phyloP scores from a whole-genome alignment of 2,797 vertebrate species.

The Rhinoraja longicauda region DNA sequence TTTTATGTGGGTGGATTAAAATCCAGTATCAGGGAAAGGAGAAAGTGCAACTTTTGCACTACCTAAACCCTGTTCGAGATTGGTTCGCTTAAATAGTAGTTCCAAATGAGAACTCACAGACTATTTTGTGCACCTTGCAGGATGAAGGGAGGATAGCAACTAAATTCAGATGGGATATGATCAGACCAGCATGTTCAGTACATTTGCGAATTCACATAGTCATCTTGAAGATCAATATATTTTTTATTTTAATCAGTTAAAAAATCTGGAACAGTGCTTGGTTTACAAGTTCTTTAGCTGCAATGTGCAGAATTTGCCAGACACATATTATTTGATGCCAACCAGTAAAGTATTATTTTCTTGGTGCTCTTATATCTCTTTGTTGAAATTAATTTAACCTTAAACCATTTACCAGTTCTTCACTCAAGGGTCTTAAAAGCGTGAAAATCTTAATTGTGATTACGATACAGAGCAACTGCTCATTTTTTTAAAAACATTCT shows the following conservation, averaged over 20 bases:
- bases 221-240: neutral
- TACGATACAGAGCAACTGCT: neutral
- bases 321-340: neutral
- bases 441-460: neutral
- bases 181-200: neutral
- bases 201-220: neutral
- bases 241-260: neutral
- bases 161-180: neutral
- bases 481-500: neutral
- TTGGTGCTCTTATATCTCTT: neutral
- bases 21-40: neutral
- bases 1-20: neutral
- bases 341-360: neutral
- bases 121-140: neutral
- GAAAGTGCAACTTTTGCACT: neutral
- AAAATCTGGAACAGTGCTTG: neutral
- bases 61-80: neutral
- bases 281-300: neutral
- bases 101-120: neutral
- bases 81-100: neutral
- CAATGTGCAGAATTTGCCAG: neutral
- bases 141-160: neutral
- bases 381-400: neutral
- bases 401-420: neutral
- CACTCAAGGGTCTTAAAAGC: neutral